Percentiles rank a stretch among this genome's conserved stretches.
Conservation (phyloP, 2,888 invertebrate species). For the Rhaphigaster nebulosa region DNA sequence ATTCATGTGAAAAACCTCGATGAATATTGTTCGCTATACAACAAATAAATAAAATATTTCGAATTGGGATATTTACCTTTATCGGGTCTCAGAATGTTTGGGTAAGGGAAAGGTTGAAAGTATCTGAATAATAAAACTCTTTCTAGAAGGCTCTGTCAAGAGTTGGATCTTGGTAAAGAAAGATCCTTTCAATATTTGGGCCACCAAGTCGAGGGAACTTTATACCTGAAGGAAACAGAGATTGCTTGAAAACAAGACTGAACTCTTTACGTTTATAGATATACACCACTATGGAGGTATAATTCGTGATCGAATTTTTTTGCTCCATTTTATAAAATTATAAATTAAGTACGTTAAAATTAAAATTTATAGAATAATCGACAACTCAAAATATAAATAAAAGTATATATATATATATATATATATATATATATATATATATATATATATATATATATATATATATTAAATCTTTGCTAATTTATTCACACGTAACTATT, state of each 20-base stretch:
- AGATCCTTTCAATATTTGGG: conserved; percentile 25
- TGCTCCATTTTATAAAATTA: background rate
- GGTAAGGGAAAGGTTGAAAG: background rate
- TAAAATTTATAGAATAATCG: no score
- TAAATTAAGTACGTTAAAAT: no score
- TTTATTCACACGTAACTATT: no score
- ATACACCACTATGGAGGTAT: background rate
- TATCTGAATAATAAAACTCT: conserved; percentile 37
- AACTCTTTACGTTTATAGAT: conserved; percentile 7
- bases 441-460: no score
- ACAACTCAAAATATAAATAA: no score
- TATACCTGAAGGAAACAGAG: conserved; percentile 24
- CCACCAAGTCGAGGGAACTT: conserved; percentile 12
- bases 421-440: no score
- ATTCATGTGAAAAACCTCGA: background rate
- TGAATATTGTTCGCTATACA: background rate
- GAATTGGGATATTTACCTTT: background rate
- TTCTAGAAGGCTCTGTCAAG: background rate
- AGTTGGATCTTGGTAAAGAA: conserved; percentile 4
- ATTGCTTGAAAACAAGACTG: conserved; percentile 9
- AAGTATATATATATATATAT: no score
- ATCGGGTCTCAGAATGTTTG: background rate
- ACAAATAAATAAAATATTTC: background rate
- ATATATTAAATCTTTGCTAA: no score
- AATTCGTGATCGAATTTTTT: background rate